Percentiles rank a stretch among this genome's conserved stretches.
Conservation (phyloP, 2,888 invertebrate genomes). For the Dusona sp. region DNA sequence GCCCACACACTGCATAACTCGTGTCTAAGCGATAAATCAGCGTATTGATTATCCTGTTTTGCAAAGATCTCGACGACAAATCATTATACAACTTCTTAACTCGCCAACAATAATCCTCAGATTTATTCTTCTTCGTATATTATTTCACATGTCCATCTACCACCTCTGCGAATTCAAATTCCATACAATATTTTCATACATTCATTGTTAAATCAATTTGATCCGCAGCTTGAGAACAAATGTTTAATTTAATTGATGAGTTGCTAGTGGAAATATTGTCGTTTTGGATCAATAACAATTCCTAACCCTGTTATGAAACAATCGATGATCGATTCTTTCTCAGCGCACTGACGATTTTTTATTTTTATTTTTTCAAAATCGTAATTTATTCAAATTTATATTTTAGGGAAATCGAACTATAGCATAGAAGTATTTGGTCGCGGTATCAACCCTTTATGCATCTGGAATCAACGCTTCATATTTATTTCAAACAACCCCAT, state of each 20-base stretch:
- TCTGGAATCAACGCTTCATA: not conserved
- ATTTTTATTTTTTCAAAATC: not conserved
- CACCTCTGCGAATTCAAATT: constrained; percentile 55
- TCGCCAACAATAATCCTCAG: constrained; percentile 52
- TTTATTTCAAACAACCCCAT: not conserved
- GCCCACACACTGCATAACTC: constrained; percentile 65
- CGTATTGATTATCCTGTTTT: constrained; percentile 65
- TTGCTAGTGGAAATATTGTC: not conserved
- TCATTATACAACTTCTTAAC: constrained; percentile 60
- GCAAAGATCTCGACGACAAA: constrained; percentile 61
- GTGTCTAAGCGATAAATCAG: constrained; percentile 60
- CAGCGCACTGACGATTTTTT: not conserved
- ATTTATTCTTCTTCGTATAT: constrained; percentile 36
- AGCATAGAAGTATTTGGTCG: not conserved
- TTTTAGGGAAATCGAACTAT: too few relatives aligned
- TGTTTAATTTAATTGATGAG: not conserved
- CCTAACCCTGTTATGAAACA: not conserved
- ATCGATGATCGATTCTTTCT: not conserved
- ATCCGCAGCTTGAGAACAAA: not conserved
- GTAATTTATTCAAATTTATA: not conserved
- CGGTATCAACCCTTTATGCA: not conserved
- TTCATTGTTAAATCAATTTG: constrained; percentile 13
- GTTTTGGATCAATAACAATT: not conserved
- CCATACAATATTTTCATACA: constrained; percentile 23
- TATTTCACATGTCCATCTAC: constrained; percentile 35